These are phyloP conservation scores for Chiridota heheva DNA, from an alignment of 35 echinoderm and acorn worm genomes.

Conservation along the genomic window DNA sequence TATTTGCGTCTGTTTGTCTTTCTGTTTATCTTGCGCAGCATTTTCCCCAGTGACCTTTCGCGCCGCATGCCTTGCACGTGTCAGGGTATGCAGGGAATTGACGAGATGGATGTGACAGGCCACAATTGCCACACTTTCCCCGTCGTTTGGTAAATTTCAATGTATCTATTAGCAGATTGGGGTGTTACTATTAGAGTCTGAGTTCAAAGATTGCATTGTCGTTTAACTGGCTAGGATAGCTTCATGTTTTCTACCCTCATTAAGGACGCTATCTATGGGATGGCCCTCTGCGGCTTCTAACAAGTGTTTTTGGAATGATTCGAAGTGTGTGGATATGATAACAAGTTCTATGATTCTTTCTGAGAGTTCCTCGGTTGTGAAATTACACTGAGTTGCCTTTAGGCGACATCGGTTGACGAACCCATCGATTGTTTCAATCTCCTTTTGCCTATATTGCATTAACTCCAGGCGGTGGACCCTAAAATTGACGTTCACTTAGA, in stretches of 20 bases:
- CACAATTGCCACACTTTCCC: slow-evolving; percentile 55
- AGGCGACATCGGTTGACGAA: slow-evolving; percentile 41
- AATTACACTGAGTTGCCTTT: slow-evolving; percentile 40
- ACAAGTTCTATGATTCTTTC: slow-evolving; percentile 48
- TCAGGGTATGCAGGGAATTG: slow-evolving; percentile 61
- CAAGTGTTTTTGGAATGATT: slow-evolving; percentile 36
- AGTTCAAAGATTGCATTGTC: slow-evolving; percentile 28
- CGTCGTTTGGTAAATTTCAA: too few species aligned
- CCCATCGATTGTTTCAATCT: slow-evolving; percentile 43
- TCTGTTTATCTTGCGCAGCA: slow-evolving; percentile 39
- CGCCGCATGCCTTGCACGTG: slow-evolving; percentile 40
- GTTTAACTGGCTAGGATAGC: slow-evolving; percentile 43
- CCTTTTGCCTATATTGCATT: slow-evolving; percentile 46
- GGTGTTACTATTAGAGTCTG: background rate
- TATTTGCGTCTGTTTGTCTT: background rate
- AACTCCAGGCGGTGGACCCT: slow-evolving; percentile 48
- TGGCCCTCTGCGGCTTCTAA: slow-evolving; percentile 28
- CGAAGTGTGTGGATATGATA: slow-evolving; percentile 13
- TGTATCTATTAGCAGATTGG: too few species aligned
- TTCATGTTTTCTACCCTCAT: slow-evolving; percentile 46
- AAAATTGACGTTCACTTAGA: slow-evolving; percentile 34
- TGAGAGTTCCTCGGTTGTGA: slow-evolving; percentile 21
- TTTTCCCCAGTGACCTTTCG: slow-evolving; percentile 56
- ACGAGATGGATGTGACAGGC: slow-evolving; percentile 23
- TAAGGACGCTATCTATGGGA: background rate